Evolutionary conservation across 2,797 vertebrate genomes (phyloP).

Genomic region (Schizopygopsis pylzovi): DNA sequence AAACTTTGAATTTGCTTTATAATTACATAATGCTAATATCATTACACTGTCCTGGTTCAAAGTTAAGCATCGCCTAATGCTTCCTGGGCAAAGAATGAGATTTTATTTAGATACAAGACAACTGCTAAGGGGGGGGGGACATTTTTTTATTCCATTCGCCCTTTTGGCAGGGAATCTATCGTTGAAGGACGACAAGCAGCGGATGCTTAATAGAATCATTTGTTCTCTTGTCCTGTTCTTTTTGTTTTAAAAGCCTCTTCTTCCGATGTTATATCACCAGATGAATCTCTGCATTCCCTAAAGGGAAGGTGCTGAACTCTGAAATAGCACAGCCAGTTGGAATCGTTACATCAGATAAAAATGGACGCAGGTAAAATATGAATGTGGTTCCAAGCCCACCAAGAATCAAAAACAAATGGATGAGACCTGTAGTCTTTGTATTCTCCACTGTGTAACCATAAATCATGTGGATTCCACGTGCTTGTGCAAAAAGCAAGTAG

Average conservation of each 20-base stretch:
- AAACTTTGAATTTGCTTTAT: slow-evolving; percentile 33
- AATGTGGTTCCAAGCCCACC: slow-evolving; percentile 26
- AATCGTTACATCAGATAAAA: slow-evolving; percentile 42
- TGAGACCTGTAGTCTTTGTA: slow-evolving; percentile 15
- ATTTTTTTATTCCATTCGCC: slow-evolving; percentile 61
- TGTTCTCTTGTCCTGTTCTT: slow-evolving; percentile 51
- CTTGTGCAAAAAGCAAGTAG: neutral
- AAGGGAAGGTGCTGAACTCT: slow-evolving; percentile 49
- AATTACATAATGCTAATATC: slow-evolving; percentile 51
- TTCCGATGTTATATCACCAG: slow-evolving; percentile 54
- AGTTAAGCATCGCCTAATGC: slow-evolving; percentile 51
- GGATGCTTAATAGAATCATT: slow-evolving; percentile 63
- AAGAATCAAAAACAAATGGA: slow-evolving; percentile 39
- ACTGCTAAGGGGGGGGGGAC: slow-evolving; percentile 48
- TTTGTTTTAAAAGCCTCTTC: slow-evolving; percentile 61
- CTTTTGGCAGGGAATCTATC: slow-evolving; percentile 60
- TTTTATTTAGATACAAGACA: slow-evolving; percentile 61
- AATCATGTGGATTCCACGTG: slow-evolving; percentile 1
- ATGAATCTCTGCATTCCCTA: slow-evolving; percentile 53
- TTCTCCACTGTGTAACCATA: slow-evolving; percentile 6
- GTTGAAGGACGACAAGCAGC: slow-evolving; percentile 53
- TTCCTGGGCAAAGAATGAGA: slow-evolving; percentile 50
- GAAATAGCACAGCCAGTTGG: slow-evolving; percentile 18
- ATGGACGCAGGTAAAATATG: slow-evolving; percentile 24
- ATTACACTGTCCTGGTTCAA: slow-evolving; percentile 50